Base-by-base conservation (phyloP, 2,797 vertebrate species). In the Erpetoichthys calabaricus region DNA sequence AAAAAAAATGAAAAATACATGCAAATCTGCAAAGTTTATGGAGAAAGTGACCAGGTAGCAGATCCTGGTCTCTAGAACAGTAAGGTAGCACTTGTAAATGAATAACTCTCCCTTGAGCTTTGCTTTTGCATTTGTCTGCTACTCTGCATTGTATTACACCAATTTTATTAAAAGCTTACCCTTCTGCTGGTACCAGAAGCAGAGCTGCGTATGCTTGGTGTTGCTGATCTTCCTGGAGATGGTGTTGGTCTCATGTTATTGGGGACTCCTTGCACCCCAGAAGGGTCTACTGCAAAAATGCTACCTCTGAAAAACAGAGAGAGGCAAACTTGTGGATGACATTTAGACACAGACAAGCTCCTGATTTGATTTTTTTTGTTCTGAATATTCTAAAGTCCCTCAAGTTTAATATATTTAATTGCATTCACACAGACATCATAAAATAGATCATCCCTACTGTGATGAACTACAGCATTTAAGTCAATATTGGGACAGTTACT, bases 231-330 rank as follows among this genome's bases (percentile, higher is more conserved):
- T 2, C 74, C 76, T 1, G 42, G 62, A 45, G 71, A 65, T 59
- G 77, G 65, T n/a, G 51, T 42, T 44, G 78, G 57, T 46, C 80
- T 86, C 6, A 68, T 70, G 47, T 73, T 80, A 61, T 80, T 78
- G 42, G 72, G 72, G 45, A 80, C 53, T 1, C 73, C 68, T 7
- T 84, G 81, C 45, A 69, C 63, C 3, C 77, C 73, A 0, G 75
- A 82, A 52, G 81, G 70, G 71, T 82, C 81, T 68, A 88, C 60
- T 1, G 89, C 89, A 47, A 80, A 61, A 0, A 60, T 62, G 59
- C 73, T 79, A 4, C 77, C 79, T 64, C 91, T 97, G 74, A 9
- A 6, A 47, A 25, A 69, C 44, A 70, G 64, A 74, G 5, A 63
- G 50, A 55, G 5, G 41, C 41, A 25, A 51, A 9, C 50, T 25